These are phyloP conservation scores for Drosophila aldrichi DNA, from an alignment of 2,888 invertebrate genomes.

Conservation along the genomic window DNA sequence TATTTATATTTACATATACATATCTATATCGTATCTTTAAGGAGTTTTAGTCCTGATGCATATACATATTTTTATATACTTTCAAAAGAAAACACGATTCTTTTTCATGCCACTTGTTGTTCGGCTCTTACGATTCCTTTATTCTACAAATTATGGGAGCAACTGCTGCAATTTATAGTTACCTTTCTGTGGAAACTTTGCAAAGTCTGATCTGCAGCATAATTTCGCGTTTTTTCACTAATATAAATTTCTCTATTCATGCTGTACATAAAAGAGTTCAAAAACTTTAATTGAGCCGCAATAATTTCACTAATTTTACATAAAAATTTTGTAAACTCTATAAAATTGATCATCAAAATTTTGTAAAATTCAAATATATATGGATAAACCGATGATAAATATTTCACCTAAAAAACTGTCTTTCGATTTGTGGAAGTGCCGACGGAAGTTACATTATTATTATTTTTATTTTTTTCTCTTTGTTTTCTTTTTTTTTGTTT, in stretches of 20 bases:
- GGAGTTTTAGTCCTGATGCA: too few species aligned
- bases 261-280: conserved; percentile 17
- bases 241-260: not conserved
- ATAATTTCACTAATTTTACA: not conserved
- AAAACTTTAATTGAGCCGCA: conserved; percentile 7
- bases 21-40: too few species aligned
- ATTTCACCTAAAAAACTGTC: conserved; percentile 12
- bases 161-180: not conserved
- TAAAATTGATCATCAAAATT: conserved; percentile 48
- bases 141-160: not conserved
- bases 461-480: not conserved
- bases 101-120: not conserved
- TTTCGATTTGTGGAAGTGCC: conserved; percentile 40
- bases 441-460: conserved; percentile 40
- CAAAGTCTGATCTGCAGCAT: not conserved
- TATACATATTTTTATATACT: too few species aligned
- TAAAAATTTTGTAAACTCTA: conserved; percentile 6
- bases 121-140: not conserved
- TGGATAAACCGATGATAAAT: conserved; percentile 7
- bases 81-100: too few species aligned
- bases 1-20: too few species aligned
- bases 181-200: conserved; percentile 1
- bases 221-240: not conserved
- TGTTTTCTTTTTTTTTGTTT: conserved; percentile 5
- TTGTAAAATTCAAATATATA: conserved; percentile 21